Evolutionary conservation across 1,140 invertebrate genomes (phyloP), one percentile per base, ranked within the genome.

Genomic region (Apolygus lucorum): DNA sequence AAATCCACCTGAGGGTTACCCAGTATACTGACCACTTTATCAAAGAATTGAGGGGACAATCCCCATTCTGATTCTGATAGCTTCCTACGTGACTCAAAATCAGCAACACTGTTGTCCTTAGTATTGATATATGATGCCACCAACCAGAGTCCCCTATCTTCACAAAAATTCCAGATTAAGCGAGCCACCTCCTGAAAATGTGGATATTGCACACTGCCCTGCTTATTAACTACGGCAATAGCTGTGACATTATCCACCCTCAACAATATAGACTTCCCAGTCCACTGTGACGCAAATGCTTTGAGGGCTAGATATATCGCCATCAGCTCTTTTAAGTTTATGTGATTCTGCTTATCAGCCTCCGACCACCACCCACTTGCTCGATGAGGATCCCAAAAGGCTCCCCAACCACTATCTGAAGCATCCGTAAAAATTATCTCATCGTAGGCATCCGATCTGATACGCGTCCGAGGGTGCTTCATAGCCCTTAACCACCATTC

Each of bases 231-330:
- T 14, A 22, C 21, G 27, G 62, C 62, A 8, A 63, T 63, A 2
- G 62, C 62, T 2, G 62, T 63, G 62, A 25, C 27, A 17, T 63
- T 63, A 63, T 63, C 62, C 4, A 63, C 24, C 21, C 62, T n/a
- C 2, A 22, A 63, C 2, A 63, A 17, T 2, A 63, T 25, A n/a
- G 4, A 25, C 2, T 2, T 17, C 17, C 27, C 21, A 25, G 22
- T 1, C 62, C 22, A 63, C 1, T 22, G 2, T 1, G 21, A 27
- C 21, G 62, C 62, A 25, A 63, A 63, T 2, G 14, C 17, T 17
- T 22, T 22, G 14, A 63, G 27, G 62, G 62, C 62, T 11, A 25
- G 17, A 22, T 17, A 63, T 14, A 27, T 25, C 2, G 62, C 62
- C 2, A 17, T 1, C 1, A 63, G 2, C 27, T 63, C 62, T 2